Evolutionary conservation across 1,140 invertebrate species (phyloP), one percentile per base, ranked within the genome.

Genomic region (Triops longicaudatus): DNA sequence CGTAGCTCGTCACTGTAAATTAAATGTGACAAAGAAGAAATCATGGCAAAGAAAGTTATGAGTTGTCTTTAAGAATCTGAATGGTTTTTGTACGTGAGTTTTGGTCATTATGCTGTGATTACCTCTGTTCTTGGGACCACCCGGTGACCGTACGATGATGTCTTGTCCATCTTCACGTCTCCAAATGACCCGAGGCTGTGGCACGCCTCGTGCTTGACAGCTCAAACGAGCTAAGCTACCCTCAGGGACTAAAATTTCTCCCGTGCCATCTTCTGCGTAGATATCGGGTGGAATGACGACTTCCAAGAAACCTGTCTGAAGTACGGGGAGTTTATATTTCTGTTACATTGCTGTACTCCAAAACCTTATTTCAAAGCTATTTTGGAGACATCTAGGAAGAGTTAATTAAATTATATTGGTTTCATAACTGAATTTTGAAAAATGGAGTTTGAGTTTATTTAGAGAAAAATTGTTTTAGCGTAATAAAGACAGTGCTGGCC

Each of bases 261-360:
- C 76, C 5, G 80, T 80, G 26, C 93, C 90, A 72, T 95, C 92
- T 81, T 94, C 91, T 80, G 92, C 92, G 76, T 94, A 88, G 79
- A 96, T 95, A 82, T 96, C 93, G 37, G 94, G 94, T 17, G 94
- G 93, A 80, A 96, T 94, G 1, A 95, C 93, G 72, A 95, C 93
- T 84, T 95, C 93, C 81, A 95, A 83, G 82, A 88, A 92, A 78
- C 92, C 93, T 73, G 91, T 93, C 92, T 93, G 74, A 42, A 17
- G 22, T 73, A 37, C 31, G 2, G 31, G 31, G 31, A 37, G 31
- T 37, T 37, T 37, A 37, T 2, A 37, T 37, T 37, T 37, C 31
- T n/a, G n/a, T n/a, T n/a, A n/a, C n/a, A n/a, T n/a, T n/a, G n/a
- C n/a, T n/a, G n/a, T n/a, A n/a, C n/a, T n/a, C n/a, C n/a, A n/a